These are phyloP conservation scores for Tenthredo scrophulariae DNA, from an alignment of 2,888 invertebrate species.

Conservation along the genomic window DNA sequence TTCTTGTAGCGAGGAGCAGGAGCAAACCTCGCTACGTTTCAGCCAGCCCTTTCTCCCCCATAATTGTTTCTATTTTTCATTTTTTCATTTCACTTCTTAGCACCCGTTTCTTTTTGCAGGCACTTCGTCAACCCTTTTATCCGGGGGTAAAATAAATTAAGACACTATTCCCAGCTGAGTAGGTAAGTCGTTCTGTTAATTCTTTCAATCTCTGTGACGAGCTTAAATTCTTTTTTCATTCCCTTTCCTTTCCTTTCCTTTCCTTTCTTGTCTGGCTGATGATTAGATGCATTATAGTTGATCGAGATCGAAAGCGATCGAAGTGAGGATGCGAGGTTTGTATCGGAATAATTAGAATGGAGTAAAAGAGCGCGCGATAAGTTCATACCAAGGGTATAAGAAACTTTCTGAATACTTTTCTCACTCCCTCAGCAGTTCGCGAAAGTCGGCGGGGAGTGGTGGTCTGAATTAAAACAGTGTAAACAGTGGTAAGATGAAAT, in stretches of 20 bases:
- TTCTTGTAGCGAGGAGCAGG: not conserved
- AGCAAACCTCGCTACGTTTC: not conserved
- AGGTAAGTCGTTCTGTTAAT: not conserved
- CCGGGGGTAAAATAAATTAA: not conserved
- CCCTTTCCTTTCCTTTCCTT: not conserved
- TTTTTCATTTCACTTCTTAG: not conserved
- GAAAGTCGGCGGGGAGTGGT: not conserved
- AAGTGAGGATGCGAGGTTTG: not conserved
- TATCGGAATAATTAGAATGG: not conserved
- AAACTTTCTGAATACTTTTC: not conserved
- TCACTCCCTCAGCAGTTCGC: not conserved
- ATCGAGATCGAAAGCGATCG: not conserved
- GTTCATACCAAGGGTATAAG: not conserved
- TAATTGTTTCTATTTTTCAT: slow-evolving; percentile 36
- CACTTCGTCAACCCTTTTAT: not conserved
- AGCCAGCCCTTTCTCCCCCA: slow-evolving; percentile 1
- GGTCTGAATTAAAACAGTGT: slow-evolving; percentile 49
- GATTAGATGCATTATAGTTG: not conserved
- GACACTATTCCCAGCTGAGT: not conserved
- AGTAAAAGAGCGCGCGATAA: not conserved
- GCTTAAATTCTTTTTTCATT: not conserved
- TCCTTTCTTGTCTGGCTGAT: not conserved
- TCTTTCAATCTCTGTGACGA: not conserved
- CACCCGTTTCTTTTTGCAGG: not conserved
- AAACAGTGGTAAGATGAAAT: slow-evolving; percentile 45